phyloP scores from a whole-genome alignment of 1,140 invertebrate species.

The Euura saliciscinereae region DNA sequence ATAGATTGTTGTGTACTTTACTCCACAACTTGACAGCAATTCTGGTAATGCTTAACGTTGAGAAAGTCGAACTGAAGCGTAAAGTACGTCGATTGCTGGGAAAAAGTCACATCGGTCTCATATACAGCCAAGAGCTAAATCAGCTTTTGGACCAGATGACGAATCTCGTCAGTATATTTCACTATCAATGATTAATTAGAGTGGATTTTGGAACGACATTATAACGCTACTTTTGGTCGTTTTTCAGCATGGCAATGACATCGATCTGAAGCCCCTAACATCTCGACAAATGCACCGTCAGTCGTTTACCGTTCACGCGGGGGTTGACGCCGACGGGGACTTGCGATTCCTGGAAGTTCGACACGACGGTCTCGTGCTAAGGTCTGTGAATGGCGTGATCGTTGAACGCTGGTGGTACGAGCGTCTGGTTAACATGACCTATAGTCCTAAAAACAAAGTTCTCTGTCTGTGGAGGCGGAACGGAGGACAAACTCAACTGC shows the following conservation, averaged over 20 bases:
- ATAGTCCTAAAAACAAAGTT: constrained; percentile 97
- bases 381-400: constrained; percentile 92
- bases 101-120: constrained; percentile 97
- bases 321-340: constrained; percentile 87
- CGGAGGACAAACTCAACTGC: constrained; percentile 89
- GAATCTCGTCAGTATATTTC: constrained; percentile 77
- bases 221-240: constrained; percentile 17
- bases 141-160: constrained; percentile 94
- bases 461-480: constrained; percentile 94
- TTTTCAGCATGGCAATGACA: constrained; percentile 90
- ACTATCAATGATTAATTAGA: background rate
- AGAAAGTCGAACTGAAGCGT: constrained; percentile 84
- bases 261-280: constrained; percentile 91
- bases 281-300: constrained; percentile 94
- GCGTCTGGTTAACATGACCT: constrained; percentile 98
- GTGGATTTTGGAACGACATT: constrained; percentile 3
- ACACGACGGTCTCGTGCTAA: constrained; percentile 94
- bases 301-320: constrained; percentile 97
- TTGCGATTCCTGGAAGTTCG: constrained; percentile 97
- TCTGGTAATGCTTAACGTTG: constrained; percentile 92
- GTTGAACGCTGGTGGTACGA: constrained; percentile 99
- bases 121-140: constrained; percentile 98
- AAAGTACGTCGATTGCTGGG: constrained; percentile 94
- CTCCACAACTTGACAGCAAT: constrained; percentile 97
- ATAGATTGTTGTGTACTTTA: constrained; percentile 92